Conservation (phyloP, 2,113 vertebrate species). For the Synodontis membranacea region DNA sequence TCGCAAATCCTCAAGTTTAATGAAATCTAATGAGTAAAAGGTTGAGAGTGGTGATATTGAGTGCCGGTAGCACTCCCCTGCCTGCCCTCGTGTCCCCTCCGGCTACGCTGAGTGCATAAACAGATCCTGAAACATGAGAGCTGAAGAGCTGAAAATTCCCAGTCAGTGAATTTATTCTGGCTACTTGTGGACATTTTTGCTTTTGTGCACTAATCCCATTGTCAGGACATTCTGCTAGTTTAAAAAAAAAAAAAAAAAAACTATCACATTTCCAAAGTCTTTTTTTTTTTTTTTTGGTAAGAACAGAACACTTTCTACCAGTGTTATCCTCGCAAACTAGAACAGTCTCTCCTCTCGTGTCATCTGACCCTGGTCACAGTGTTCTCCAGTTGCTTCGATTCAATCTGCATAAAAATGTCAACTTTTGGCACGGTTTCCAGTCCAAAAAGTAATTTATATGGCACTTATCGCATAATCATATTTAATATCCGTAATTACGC, state of each 20-base stretch:
- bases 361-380: neutral
- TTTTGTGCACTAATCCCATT: neutral
- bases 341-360: neutral
- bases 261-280: neutral
- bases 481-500: neutral
- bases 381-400: neutral
- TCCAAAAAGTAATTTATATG: neutral
- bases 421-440: neutral
- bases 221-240: neutral
- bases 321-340: neutral
- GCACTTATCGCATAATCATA: neutral
- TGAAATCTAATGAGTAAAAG: neutral
- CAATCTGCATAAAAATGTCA: conserved; percentile 2
- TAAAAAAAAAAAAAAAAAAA: neutral
- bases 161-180: neutral
- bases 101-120: neutral
- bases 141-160: neutral
- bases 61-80: neutral
- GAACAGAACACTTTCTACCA: conserved; percentile 2
- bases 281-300: neutral
- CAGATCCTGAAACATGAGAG: neutral
- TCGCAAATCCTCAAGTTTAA: neutral
- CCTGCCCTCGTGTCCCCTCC: neutral
- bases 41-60: neutral
- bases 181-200: neutral